Conservation (phyloP, 2,797 vertebrate species). For the Phylloscopus collybita region DNA sequence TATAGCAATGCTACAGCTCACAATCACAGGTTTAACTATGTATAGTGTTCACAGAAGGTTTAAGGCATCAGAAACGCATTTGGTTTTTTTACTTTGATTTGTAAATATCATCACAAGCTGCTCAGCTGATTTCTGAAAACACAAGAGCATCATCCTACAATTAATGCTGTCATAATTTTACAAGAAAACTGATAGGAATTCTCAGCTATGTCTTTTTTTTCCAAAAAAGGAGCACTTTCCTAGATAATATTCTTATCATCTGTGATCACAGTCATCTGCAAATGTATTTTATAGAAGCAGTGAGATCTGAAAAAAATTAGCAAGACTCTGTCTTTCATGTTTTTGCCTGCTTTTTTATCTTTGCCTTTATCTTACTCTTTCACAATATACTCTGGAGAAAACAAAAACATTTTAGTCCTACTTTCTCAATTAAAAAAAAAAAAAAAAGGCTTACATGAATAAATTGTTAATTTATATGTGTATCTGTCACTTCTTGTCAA, state of each 20-base stretch:
- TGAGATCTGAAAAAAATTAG: background rate
- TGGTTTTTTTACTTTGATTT: background rate
- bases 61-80: background rate
- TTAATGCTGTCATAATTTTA: background rate
- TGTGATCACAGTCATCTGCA: background rate
- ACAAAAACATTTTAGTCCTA: background rate
- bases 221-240: background rate
- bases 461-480: background rate
- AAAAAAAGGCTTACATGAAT: background rate
- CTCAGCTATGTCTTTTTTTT: background rate
- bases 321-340: background rate
- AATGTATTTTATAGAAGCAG: background rate
- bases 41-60: background rate
- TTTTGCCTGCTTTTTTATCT: background rate
- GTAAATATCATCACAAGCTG: background rate
- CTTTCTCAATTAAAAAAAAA: background rate
- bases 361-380: conserved; percentile 4
- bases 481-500: background rate
- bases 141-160: background rate
- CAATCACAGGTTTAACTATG: background rate
- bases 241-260: background rate
- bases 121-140: background rate
- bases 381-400: conserved; percentile 31
- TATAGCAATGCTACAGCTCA: background rate
- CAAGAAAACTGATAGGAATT: background rate